These are phyloP conservation scores for Notothenia rossii DNA, from an alignment of 2,113 vertebrate genomes.

Conservation along the genomic window DNA sequence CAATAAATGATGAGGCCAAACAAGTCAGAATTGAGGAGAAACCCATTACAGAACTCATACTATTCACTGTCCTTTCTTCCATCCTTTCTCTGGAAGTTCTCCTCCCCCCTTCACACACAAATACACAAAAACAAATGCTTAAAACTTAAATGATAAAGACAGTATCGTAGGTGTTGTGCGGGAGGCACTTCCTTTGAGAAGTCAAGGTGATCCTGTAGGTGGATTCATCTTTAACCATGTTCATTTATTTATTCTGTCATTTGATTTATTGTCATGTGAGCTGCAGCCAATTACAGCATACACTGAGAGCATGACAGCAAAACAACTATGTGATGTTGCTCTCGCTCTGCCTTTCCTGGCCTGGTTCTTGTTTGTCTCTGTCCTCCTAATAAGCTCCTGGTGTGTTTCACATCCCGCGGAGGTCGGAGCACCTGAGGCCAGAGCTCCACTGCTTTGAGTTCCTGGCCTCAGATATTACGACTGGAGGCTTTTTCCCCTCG, in stretches of 20 bases:
- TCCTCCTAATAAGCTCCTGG: constrained; percentile 54
- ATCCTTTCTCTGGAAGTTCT: neutral
- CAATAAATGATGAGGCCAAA: constrained; percentile 44
- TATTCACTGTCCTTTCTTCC: constrained; percentile 2
- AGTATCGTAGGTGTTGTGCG: constrained; percentile 14
- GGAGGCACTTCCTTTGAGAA: constrained; percentile 33
- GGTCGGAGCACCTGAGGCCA: constrained; percentile 44
- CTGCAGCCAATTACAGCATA: constrained; percentile 3
- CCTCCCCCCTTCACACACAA: neutral
- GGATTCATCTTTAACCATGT: constrained; percentile 18
- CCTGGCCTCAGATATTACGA: constrained; percentile 27
- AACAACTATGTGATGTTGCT: constrained; percentile 12
- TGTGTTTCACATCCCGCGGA: constrained; percentile 37
- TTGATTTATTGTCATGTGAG: constrained; percentile 23
- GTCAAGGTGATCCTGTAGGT: constrained; percentile 21
- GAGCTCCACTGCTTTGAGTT: constrained; percentile 23
- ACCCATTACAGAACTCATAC: constrained; percentile 33
- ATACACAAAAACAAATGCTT: constrained; percentile 21
- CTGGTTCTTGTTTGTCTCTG: constrained; percentile 43
- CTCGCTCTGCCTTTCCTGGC: constrained; percentile 18
- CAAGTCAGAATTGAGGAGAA: constrained; percentile 24
- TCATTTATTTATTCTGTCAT: constrained; percentile 46
- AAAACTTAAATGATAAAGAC: constrained; percentile 16
- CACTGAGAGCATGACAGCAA: constrained; percentile 20
- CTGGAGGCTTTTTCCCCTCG: constrained; percentile 10